Percentiles rank a stretch among this genome's conserved stretches.
Evolutionary conservation across 2,113 vertebrate genomes (phyloP).

Genomic region (Chionis minor): DNA sequence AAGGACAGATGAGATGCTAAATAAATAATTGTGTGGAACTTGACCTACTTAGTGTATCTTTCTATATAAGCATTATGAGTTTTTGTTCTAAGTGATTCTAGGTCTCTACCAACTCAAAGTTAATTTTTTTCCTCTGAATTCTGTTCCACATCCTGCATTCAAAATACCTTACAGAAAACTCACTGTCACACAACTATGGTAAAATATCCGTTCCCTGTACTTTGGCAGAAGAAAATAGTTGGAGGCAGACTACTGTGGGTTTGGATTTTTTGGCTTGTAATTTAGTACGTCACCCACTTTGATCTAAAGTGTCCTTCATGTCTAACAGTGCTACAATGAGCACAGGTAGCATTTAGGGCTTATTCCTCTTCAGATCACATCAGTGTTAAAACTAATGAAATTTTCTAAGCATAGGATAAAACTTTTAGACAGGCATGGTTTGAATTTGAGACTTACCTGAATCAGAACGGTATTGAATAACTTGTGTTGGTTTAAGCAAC

Average conservation of each 20-base stretch:
- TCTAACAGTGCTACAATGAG: not conserved
- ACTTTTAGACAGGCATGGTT: not conserved
- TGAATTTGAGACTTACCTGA: not conserved
- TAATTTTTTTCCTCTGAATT: not conserved
- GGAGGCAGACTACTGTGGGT: not conserved
- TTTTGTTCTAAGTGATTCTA: not conserved
- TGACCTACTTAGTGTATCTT: not conserved
- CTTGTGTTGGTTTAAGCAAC: not conserved
- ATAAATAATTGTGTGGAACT: not conserved
- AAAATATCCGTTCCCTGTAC: not conserved
- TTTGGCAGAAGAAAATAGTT: not conserved
- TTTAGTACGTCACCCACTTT: not conserved
- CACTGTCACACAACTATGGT: not conserved
- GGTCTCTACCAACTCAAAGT: not conserved
- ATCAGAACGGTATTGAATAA: not conserved
- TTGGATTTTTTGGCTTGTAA: not conserved
- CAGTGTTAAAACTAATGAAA: not conserved
- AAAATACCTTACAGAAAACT: not conserved
- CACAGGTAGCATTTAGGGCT: not conserved
- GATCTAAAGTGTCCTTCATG: not conserved
- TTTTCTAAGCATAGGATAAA: not conserved
- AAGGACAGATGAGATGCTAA: not conserved
- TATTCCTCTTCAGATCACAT: not conserved
- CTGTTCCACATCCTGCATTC: not conserved
- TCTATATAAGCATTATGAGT: not conserved